These are phyloP conservation scores for Vidua macroura DNA, from an alignment of 2,113 vertebrate species.

Conservation along the genomic window DNA sequence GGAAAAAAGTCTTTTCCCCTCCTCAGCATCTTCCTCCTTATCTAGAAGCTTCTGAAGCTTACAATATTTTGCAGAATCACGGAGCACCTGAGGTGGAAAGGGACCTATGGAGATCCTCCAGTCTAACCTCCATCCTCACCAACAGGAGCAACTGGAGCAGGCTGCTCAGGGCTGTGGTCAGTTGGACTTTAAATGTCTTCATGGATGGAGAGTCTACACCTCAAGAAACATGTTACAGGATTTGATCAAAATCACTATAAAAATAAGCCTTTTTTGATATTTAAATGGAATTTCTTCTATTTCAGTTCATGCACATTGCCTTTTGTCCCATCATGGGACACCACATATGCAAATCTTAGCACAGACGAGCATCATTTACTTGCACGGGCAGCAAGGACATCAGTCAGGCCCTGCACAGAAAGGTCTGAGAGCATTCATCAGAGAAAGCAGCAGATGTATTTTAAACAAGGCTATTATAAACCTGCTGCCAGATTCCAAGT, in stretches of 20 bases:
- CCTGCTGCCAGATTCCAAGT: background rate
- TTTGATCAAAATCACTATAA: background rate
- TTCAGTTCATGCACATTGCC: background rate
- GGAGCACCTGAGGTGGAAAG: background rate
- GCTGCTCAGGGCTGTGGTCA: background rate
- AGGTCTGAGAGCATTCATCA: background rate
- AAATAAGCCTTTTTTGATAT: background rate
- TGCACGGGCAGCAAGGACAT: background rate
- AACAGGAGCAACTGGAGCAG: background rate
- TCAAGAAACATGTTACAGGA: background rate
- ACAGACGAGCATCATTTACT: background rate
- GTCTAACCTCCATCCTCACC: background rate
- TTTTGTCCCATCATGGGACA: background rate
- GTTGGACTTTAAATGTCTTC: background rate
- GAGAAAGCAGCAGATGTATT: background rate
- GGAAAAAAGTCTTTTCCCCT: background rate
- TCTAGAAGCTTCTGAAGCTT: background rate
- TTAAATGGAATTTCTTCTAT: background rate
- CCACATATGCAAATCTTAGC: fast-evolving
- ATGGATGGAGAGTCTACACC: background rate
- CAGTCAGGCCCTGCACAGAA: background rate
- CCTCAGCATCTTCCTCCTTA: background rate
- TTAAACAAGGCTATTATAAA: background rate
- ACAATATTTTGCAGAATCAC: background rate
- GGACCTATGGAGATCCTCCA: background rate